phyloP scores from a whole-genome alignment of 2,797 vertebrate species.

The Hirundo rustica region DNA sequence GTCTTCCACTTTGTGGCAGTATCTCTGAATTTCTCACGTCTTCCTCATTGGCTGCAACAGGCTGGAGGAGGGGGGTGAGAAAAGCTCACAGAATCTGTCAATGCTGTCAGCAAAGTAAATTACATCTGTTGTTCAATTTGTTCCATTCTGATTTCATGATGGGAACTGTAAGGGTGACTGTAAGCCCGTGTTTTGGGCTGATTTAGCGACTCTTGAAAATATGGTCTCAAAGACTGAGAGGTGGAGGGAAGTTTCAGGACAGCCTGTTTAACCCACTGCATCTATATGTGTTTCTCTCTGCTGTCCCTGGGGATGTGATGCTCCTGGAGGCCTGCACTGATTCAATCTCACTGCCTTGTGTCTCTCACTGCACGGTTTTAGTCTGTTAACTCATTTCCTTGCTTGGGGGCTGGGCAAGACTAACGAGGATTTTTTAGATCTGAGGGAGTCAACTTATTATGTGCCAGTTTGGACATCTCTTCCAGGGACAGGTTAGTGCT shows the following conservation, averaged over 20 bases:
- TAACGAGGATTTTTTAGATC: neutral
- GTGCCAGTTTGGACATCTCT: neutral
- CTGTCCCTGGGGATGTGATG: neutral
- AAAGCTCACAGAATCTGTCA: constrained; percentile 60
- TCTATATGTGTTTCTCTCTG: neutral
- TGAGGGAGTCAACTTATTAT: neutral
- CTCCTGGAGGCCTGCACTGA: neutral
- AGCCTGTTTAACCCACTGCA: neutral
- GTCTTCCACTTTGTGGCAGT: constrained; percentile 54
- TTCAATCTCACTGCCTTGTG: neutral
- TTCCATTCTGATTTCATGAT: neutral
- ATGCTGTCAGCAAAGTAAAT: constrained; percentile 61
- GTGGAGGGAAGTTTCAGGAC: neutral
- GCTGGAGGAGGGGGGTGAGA: constrained; percentile 28
- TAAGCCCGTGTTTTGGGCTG: neutral
- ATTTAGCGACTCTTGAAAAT: neutral
- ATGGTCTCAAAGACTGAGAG: neutral
- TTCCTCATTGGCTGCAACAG: constrained; percentile 58
- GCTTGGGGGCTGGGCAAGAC: neutral
- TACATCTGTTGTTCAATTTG: constrained; percentile 27
- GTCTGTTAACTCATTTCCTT: neutral
- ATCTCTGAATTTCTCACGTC: constrained; percentile 64
- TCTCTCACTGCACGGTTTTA: neutral
- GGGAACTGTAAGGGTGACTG: constrained; percentile 6
- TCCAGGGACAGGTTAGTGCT: constrained; percentile 22